Base-by-base conservation (phyloP, 2,113 vertebrate species). In the Cichladusa arquata region DNA sequence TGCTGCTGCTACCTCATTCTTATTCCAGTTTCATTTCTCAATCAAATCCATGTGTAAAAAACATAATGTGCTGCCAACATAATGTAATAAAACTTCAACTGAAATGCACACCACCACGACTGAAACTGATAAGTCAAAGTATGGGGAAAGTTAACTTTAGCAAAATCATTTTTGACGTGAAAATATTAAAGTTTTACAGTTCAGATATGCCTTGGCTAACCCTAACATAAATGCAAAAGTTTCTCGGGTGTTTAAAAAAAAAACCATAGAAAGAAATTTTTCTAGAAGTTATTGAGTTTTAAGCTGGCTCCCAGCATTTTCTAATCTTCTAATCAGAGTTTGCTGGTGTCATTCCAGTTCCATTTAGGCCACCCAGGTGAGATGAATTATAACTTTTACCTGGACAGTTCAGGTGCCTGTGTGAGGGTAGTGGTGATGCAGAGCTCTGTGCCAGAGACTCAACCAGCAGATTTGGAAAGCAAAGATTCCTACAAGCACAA, bases 31-130 rank as follows among this genome's bases (percentile, higher is more conserved):
- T 97, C 97, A 98, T 98, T 98, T 98, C 97, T 98, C 97, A 97
- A 98, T 98, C 97, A 98, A 98, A 98, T 97, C 97, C 98, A 98
- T 98, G 97, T 98, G 98, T 97, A 97, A 98, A 97, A 97, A 97
- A 93, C 96, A 93, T 97, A 97, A 97, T 97, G 96, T 95, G 90
- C 97, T 97, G 97, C 98, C 98, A 98, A 96, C 96, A 92, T 97
- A 96, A 95, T 98, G 97, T 98, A 98, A 98, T 98, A 98, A 98
- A 97, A 97, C 96, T 98, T 97, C 97, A 95, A 70, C 96, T 95
- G 96, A 97, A 98, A 98, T 81, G 95, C 97, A 97, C 96, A 96
- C 97, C 96, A 94, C 93, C 92, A 92, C 87, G 66, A 97, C 97
- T 97, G 97, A 97, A 97, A 97, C 95, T 70, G 97, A 97, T 97